Evolutionary conservation across 2,113 vertebrate genomes (phyloP), one percentile per base, ranked within the genome.

Genomic region (Pelodiscus sinensis): DNA sequence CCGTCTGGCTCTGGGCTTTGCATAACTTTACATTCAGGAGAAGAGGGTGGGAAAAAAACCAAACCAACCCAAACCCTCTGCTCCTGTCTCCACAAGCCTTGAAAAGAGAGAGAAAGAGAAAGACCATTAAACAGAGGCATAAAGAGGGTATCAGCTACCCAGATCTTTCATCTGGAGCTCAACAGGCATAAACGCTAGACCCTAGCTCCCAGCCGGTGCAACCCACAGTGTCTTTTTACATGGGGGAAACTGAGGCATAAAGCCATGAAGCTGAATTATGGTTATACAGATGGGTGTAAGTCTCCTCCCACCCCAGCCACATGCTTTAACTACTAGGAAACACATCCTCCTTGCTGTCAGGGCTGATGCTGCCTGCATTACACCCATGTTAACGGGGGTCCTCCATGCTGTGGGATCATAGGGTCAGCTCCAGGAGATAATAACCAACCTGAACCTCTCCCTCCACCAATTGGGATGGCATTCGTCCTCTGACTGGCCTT

Each of bases 51-150:
- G 65, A 89, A 77, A 0, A 2, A 0, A 62, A 97, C 89, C 10
- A 65, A 71, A 71, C 95, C 29, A 2, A 2, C 3, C 4, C 16
- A 50, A 65, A 82, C 62, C n/a, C 89, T 95, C 3, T 21, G 31
- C 50, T 94, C 58, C 89, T 96, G 96, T 88, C 89, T 94, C 95
- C 3, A 9, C 90, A 95, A 91, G 84, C 96, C 97, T 97, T 96
- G 89, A 18, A 44, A 35, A 56, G 29, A 50, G 9, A 38, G 25
- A 18, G 87, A 65, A 3, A 92, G 65, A 95, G 86, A 96, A 35
- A 88, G 31, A 86, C 2, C 84, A 91, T 97, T 91, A 97, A 94
- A 92, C 81, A 57, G 87, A 85, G 89, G 89, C 52, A 35, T n/a
- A 31, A 56, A 80, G 85, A 92, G 52, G 85, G 84, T 75, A 71